These are phyloP conservation scores for Mus minutoides DNA, from an alignment of 2,797 vertebrate species.

Conservation along the genomic window DNA sequence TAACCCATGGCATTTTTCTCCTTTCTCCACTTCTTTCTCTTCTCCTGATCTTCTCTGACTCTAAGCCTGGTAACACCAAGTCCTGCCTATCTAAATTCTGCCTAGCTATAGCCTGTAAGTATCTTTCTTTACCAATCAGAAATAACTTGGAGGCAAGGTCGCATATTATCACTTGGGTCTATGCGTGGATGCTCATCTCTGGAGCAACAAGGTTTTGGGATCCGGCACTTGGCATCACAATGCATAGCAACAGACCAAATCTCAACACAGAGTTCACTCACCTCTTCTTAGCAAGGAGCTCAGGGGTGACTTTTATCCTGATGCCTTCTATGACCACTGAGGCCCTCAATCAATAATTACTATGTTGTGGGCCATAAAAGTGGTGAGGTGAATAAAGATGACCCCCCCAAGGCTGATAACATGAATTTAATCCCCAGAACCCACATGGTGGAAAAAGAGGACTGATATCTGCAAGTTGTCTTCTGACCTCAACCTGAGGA, in stretches of 20 bases:
- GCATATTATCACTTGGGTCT: not conserved
- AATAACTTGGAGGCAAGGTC: not conserved
- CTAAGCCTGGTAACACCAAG: not conserved
- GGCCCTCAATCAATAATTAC: not conserved
- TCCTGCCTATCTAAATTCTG: not conserved
- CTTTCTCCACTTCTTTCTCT: not conserved
- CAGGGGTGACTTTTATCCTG: not conserved
- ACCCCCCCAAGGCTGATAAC: not conserved
- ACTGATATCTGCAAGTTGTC: not conserved
- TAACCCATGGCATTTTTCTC: not conserved
- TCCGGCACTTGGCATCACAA: not conserved
- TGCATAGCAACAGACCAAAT: not conserved
- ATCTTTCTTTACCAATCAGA: not conserved
- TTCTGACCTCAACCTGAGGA: not conserved
- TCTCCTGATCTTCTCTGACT: not conserved
- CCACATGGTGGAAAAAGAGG: not conserved
- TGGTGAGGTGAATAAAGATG: not conserved
- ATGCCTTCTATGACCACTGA: not conserved
- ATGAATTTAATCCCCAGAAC: not conserved
- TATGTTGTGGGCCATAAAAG: not conserved
- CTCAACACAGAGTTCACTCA: not conserved
- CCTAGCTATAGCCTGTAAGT: not conserved
- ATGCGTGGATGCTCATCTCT: not conserved
- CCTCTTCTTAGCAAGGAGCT: not conserved
- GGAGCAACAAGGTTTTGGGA: not conserved